A percentile compares a stretch with the other conserved stretches of the same genome.
Conservation (phyloP, 2,113 vertebrate species). For the Cephalopholis sonnerati region DNA sequence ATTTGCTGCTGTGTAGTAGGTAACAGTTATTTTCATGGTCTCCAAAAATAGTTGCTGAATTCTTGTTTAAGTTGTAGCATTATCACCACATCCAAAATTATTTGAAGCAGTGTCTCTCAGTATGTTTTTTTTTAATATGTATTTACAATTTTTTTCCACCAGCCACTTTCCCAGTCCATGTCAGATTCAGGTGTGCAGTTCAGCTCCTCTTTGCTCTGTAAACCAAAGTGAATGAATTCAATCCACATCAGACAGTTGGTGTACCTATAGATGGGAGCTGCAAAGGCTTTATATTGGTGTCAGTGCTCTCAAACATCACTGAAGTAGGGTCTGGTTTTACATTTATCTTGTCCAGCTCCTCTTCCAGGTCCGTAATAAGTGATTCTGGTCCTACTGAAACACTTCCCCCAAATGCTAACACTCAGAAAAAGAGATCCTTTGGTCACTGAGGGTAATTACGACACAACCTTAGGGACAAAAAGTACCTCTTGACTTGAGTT, state of each 20-base stretch:
- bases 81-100: conserved; percentile 1
- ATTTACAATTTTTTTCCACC: conserved; percentile 11
- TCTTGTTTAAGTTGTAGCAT: background rate
- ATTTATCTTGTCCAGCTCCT: conserved; percentile 3
- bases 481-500: conserved; percentile 31
- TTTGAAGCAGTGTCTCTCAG: conserved; percentile 26
- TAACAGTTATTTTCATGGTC: conserved; percentile 1
- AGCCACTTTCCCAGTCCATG: conserved; percentile 10
- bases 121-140: background rate
- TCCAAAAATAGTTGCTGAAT: conserved; percentile 36
- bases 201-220: background rate
- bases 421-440: conserved; percentile 41
- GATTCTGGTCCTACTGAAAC: background rate
- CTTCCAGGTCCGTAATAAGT: conserved; percentile 4
- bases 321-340: conserved; percentile 23
- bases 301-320: conserved; percentile 18
- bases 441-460: conserved; percentile 29
- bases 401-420: background rate
- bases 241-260: conserved; percentile 6
- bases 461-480: conserved; percentile 9
- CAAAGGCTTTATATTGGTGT: conserved; percentile 11
- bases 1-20: conserved; percentile 6
- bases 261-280: background rate
- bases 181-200: conserved; percentile 5
- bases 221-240: conserved; percentile 20